Percentiles rank a stretch among this genome's conserved stretches.
Conservation (phyloP, 2,113 vertebrate species). For the Okapia johnstoni region DNA sequence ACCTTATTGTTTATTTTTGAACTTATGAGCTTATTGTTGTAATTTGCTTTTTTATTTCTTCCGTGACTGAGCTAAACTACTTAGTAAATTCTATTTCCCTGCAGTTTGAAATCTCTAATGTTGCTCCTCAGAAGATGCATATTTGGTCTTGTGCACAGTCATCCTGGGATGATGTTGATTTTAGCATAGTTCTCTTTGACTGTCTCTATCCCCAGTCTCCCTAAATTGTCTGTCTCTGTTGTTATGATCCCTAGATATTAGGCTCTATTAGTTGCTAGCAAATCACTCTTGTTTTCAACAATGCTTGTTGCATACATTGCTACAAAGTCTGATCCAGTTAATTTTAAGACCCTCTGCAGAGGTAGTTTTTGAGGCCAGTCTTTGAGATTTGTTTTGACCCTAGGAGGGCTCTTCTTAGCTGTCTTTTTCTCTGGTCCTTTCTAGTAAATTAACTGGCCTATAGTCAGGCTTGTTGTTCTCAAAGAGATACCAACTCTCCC, state of each 20-base stretch:
- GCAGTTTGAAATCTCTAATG: background rate
- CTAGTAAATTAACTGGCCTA: background rate
- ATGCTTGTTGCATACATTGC: background rate
- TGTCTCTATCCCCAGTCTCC: background rate
- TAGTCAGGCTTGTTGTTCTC: background rate
- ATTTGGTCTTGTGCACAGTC: background rate
- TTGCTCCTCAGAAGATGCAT: background rate
- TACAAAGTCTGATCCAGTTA: background rate
- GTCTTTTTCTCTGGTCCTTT: background rate
- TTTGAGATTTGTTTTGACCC: background rate
- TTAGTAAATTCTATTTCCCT: background rate
- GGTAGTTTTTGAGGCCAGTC: background rate
- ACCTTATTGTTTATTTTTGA: background rate
- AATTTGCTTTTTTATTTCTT: background rate
- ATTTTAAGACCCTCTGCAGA: background rate
- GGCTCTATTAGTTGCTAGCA: background rate
- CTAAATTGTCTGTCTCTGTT: background rate
- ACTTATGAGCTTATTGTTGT: background rate
- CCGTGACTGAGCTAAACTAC: background rate
- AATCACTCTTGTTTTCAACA: background rate
- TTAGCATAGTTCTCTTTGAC: background rate
- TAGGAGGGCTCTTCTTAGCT: background rate
- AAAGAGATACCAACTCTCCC: background rate
- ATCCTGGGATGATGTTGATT: background rate
- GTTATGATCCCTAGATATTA: background rate